Base-by-base conservation (phyloP, 2,797 vertebrate species). In the Phoeniculus purpureus region DNA sequence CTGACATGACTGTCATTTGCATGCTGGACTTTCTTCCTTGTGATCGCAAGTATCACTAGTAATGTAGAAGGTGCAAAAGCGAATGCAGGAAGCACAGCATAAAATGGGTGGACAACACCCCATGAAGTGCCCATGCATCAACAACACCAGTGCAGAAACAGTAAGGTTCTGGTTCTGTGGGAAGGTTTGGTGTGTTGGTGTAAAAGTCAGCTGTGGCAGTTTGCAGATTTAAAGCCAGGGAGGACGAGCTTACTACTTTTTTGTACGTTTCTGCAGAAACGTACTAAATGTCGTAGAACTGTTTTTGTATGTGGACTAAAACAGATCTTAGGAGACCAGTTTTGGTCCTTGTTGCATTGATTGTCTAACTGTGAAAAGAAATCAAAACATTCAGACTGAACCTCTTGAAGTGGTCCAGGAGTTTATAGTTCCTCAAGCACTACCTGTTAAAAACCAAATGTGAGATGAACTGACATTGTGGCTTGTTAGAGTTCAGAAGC, bases 101-200 rank as follows among this genome's bases (percentile, higher is more conserved):
- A 2, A 0, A 52, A 25, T 1, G 1, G 47, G 47, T 45, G 76
- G n/a, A 19, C n/a, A 66, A 1, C 6, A 31, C 7, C 21, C 15
- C 6, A 2, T 6, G 47, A 70, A 25, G 19, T 67, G 37, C 34
- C 31, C 5, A 10, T 3, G 3, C 14, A 40, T 37, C 37, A 37
- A 37, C 37, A 37, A 37, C 37, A 37, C 3, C 1, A 79, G 21
- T 61, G 47, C 22, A 47, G 60, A 47, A 76, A 27, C n/a, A 27
- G 27, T 47, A 23, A 6, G 40, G 13, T 12, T 43, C 17, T 0
- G 3, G 18, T 79, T 37, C 37, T 74, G 29, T 17, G 34, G 40
- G 40, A 22, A 47, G n/a, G 37, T 83, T 31, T 64, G 62, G 12
- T 67, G 51, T 15, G 2, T 6, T 26, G 29, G 54, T 71, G 14